These are phyloP conservation scores for Trematomus loennbergii DNA, from an alignment of 2,113 vertebrate species.

Conservation along the genomic window DNA sequence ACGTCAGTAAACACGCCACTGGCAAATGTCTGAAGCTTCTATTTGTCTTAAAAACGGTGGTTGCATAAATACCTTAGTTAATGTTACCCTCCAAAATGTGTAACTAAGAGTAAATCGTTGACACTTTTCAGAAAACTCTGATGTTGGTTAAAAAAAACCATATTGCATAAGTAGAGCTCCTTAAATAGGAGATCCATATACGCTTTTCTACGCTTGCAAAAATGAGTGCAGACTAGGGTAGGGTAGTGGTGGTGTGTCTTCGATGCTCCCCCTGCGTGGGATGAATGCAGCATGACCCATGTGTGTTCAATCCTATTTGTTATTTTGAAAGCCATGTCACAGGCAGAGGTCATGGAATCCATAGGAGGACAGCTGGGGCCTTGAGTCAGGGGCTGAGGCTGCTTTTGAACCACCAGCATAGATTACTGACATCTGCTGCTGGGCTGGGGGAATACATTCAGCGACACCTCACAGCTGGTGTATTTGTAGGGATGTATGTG, in stretches of 20 bases:
- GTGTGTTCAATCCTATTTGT: slow-evolving; percentile 36
- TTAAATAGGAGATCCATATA: not conserved
- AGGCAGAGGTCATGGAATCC: slow-evolving; percentile 52
- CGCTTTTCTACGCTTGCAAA: not conserved
- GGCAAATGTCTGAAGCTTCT: too few species aligned
- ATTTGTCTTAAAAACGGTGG: too few species aligned
- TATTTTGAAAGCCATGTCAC: slow-evolving; percentile 40
- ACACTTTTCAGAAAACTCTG: not conserved
- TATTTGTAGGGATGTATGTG: not conserved
- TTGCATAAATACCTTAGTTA: too few species aligned
- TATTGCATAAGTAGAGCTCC: not conserved
- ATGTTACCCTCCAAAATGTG: too few species aligned
- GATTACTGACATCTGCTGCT: slow-evolving; percentile 73
- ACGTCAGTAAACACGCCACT: too few species aligned
- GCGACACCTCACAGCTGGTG: not conserved
- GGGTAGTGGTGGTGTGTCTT: not conserved
- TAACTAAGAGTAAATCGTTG: too few species aligned
- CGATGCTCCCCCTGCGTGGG: not conserved
- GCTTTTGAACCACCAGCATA: not conserved
- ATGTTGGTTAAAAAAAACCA: not conserved
- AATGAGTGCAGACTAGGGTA: not conserved
- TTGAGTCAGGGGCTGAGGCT: slow-evolving; percentile 21
- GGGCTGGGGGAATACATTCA: not conserved
- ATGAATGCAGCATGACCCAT: slow-evolving; percentile 11
- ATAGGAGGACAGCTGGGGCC: slow-evolving; percentile 28